Base-by-base conservation (phyloP, 2,113 vertebrate species). In the Lamprologus speciosus region DNA sequence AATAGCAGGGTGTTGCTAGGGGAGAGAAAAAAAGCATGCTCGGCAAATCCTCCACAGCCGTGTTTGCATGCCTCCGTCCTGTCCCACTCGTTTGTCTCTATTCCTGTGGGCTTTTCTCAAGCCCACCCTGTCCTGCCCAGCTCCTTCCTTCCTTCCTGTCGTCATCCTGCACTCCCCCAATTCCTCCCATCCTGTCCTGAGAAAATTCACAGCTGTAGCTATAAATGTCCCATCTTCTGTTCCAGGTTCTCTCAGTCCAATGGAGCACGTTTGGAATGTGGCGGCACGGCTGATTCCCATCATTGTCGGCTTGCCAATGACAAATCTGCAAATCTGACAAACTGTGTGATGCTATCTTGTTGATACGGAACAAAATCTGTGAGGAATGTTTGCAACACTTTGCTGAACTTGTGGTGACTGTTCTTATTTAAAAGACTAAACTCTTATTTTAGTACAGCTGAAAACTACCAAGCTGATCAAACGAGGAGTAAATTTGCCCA, bases 161-260 rank as follows among this genome's bases (percentile, higher is more conserved):
- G 14, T 92, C 87, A 63, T 91, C 88, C 87, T 87, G 87, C 84
- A 81, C 86, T 85, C 93, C 81, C 92, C 40, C 58, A 51, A 81
- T 79, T 85, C 90, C 87, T 92, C 85, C 26, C 86, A 83, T 83
- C 73, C 58, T 88, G 50, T 65, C 78, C 84, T 92, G 94, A 91
- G 91, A 94, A 87, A 91, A 89, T 80, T 89, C 82, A 90, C 92
- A 94, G 87, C 70, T 81, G 35, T 8, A 47, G 84, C 80, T 23
- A 82, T 65, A 80, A 91, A 84, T 28, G 12, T 45, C 17, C 6
- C n/a, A 1, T n/a, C 26, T 65, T 85, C 26, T 60, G 7, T 21
- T 17, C 23, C 21, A 28, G 9, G n/a, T 45, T 84, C 85, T 68
- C 26, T 47, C 42, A 75, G 16, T 50, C 42, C 42, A 78, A 12